These are phyloP conservation scores for Homarus americanus DNA, from an alignment of 1,140 invertebrate genomes.

Conservation along the genomic window DNA sequence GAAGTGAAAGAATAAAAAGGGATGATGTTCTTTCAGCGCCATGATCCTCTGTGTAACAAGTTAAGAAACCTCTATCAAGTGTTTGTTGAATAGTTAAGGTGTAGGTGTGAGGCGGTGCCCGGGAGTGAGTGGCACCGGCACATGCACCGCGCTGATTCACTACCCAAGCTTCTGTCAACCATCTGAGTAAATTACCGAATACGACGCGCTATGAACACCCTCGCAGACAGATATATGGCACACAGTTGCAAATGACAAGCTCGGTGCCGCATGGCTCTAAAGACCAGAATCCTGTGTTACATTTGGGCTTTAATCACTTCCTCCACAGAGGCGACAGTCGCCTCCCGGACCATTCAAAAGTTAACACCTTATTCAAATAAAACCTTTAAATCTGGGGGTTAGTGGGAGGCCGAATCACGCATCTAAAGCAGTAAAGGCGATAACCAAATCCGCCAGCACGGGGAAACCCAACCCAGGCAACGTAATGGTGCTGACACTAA, in stretches of 20 bases:
- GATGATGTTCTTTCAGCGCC: no score
- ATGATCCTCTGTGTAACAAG: no score
- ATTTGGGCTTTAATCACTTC: constrained; percentile 5
- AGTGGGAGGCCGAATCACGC: not conserved
- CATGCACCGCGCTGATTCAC: constrained; percentile 29
- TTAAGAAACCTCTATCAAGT: no score
- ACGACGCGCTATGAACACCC: constrained; percentile 44
- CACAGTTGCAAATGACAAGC: constrained; percentile 66
- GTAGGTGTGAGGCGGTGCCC: not conserved
- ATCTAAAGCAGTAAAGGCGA: not conserved
- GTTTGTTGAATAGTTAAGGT: no score
- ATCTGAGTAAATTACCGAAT: constrained; percentile 54
- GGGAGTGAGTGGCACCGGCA: constrained; percentile 1
- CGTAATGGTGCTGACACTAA: no score
- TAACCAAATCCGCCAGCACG: no score
- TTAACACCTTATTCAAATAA: constrained; percentile 62
- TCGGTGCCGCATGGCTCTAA: no score
- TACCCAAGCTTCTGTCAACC: constrained; percentile 41
- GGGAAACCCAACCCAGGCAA: no score
- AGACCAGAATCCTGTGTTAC: not conserved
- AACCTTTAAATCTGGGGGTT: constrained; percentile 45
- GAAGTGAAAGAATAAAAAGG: no score
- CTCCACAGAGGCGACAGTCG: constrained; percentile 14
- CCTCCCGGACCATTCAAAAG: not conserved
- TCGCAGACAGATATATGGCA: constrained; percentile 56